phyloP scores from a whole-genome alignment of 1,140 invertebrate genomes.

The Ladona fulva region DNA sequence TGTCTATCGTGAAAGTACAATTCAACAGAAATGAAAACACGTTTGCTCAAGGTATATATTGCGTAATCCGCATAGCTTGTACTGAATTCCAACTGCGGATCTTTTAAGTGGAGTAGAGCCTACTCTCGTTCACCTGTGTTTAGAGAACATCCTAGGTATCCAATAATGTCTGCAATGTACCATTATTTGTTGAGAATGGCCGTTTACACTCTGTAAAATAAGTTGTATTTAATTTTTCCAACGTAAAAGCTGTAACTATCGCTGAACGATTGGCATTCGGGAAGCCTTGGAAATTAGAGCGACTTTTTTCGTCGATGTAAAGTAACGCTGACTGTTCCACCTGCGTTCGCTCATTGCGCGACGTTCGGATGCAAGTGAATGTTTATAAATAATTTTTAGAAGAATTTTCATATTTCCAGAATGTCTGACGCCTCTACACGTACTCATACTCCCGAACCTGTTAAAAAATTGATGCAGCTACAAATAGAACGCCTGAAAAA shows the following conservation, averaged over 20 bases:
- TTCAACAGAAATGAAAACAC: conserved; percentile 7
- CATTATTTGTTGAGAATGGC: no score
- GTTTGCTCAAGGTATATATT: neutral
- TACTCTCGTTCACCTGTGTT: neutral
- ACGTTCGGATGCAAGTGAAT: no score
- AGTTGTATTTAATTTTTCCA: no score
- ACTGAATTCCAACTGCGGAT: conserved; percentile 8
- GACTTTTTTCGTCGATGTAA: no score
- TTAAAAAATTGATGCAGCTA: neutral
- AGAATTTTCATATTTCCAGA: neutral
- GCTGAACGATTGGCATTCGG: no score
- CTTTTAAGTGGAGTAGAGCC: conserved; percentile 3
- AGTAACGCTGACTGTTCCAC: no score
- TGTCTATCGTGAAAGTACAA: conserved; percentile 6
- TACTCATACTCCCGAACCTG: neutral
- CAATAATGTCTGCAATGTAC: neutral
- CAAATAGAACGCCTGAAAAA: conserved; percentile 1
- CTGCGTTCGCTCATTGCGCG: no score
- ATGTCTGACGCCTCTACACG: neutral
- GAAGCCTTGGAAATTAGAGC: no score
- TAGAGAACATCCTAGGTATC: neutral
- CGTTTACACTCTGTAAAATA: no score
- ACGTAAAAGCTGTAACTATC: no score
- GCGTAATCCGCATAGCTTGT: neutral
- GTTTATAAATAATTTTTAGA: neutral